Evolutionary conservation across 2,113 vertebrate genomes (phyloP).

Genomic region (Tylochromis polylepis): DNA sequence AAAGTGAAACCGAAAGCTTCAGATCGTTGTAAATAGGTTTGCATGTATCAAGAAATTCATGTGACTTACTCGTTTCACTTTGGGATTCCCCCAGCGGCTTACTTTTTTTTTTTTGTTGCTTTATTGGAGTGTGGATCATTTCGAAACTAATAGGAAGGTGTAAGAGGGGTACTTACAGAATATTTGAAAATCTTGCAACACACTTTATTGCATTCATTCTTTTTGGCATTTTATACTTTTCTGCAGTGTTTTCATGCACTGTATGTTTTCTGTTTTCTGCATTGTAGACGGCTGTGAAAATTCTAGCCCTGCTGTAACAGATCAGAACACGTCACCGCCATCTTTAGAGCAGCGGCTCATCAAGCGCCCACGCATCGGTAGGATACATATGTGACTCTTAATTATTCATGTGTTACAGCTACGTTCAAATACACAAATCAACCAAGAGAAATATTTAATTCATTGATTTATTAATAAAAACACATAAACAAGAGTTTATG

Average conservation of each 20-base stretch:
- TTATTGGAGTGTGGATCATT: neutral
- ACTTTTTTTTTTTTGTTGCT: neutral
- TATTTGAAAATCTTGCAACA: neutral
- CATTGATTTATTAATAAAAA: neutral
- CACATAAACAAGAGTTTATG: neutral
- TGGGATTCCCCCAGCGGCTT: neutral
- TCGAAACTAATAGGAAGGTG: neutral
- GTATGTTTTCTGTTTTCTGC: neutral
- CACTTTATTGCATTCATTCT: neutral
- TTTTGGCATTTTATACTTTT: neutral
- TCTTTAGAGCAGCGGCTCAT: neutral
- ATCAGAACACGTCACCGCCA: neutral
- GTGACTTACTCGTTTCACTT: neutral
- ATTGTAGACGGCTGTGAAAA: neutral
- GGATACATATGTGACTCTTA: neutral
- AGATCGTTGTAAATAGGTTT: neutral
- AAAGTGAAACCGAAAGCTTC: constrained; percentile 9
- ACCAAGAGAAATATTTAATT: neutral
- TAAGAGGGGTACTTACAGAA: neutral
- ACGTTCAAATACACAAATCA: neutral
- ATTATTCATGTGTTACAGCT: neutral
- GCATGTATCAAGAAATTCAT: neutral
- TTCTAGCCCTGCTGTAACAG: neutral
- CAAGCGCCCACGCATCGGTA: constrained; percentile 59
- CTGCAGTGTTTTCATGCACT: neutral